A percentile compares a stretch with the other conserved stretches of the same genome.
phyloP scores from a whole-genome alignment of 64 coral and sea anemone species.

The Acropora tenuis region DNA sequence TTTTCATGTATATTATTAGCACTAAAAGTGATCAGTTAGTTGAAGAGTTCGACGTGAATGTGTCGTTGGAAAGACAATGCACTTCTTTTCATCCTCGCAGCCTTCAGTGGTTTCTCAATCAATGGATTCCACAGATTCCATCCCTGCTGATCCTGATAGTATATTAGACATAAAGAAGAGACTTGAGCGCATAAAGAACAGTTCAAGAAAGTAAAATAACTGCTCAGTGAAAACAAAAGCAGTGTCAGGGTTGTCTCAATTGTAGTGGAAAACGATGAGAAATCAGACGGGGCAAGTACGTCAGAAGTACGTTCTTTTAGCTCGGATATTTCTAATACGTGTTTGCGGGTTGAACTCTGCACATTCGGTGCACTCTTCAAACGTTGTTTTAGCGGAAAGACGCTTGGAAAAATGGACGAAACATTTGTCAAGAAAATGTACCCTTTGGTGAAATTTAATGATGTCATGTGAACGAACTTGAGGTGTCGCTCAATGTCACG shows the following conservation, averaged over 20 bases:
- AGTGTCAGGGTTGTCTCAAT: background rate
- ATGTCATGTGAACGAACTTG: no score
- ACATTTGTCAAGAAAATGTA: background rate
- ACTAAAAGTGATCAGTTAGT: background rate
- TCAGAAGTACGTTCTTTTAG: background rate
- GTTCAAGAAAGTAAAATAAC: constrained; percentile 29
- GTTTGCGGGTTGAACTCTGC: no score
- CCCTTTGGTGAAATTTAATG: no score
- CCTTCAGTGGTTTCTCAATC: constrained; percentile 31
- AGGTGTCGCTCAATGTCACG: no score
- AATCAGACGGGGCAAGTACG: background rate
- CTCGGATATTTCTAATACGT: no score
- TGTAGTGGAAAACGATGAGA: background rate
- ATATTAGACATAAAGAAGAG: constrained; percentile 69
- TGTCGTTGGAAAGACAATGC: background rate
- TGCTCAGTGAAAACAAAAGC: no score
- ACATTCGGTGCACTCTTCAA: no score
- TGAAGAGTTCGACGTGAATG: no score
- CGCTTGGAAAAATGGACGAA: background rate
- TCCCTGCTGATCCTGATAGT: constrained; percentile 22
- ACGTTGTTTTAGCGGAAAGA: background rate
- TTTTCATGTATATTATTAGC: background rate
- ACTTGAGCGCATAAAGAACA: constrained; percentile 67
- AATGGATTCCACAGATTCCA: constrained; percentile 7
- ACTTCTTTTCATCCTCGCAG: background rate